Percentiles rank a stretch among this genome's conserved stretches.
Conservation (phyloP, 2,113 vertebrate species). For the Pterophyllum scalare region DNA sequence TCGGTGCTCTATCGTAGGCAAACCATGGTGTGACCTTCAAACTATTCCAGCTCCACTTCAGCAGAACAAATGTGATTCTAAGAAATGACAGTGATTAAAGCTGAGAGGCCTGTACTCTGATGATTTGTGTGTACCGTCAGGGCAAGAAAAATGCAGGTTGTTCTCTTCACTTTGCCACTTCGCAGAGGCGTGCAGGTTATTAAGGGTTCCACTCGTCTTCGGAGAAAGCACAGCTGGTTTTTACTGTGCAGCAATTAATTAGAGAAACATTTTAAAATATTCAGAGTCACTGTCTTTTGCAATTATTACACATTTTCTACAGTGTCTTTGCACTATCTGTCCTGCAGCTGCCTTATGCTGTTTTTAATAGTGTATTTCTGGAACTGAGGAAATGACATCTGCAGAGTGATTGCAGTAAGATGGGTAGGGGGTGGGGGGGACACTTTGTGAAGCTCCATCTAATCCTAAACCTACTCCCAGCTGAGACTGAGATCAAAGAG, state of each 20-base stretch:
- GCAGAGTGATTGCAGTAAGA: constrained; percentile 8
- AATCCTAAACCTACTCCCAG: constrained; percentile 40
- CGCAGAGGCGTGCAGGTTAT: neutral
- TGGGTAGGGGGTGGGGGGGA: neutral
- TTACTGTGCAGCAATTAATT: neutral
- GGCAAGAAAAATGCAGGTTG: neutral
- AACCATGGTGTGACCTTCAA: neutral
- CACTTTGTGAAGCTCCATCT: constrained; percentile 22
- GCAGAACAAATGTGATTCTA: constrained; percentile 26
- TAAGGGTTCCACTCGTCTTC: neutral
- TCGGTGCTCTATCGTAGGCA: neutral
- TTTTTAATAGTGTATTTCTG: neutral
- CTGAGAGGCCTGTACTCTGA: neutral
- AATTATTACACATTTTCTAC: neutral
- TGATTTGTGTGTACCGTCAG: neutral
- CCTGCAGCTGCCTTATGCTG: constrained; percentile 19
- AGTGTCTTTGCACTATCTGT: neutral
- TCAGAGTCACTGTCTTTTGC: neutral
- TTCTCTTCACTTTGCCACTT: neutral
- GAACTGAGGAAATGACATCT: constrained; percentile 23
- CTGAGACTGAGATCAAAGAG: constrained; percentile 47
- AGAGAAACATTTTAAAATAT: neutral
- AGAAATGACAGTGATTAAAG: constrained; percentile 39
- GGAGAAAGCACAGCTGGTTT: neutral
- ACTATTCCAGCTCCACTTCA: constrained; percentile 9